These are phyloP conservation scores for Myotis lucifugus DNA, from an alignment of 2,113 vertebrate species.

Conservation along the genomic window DNA sequence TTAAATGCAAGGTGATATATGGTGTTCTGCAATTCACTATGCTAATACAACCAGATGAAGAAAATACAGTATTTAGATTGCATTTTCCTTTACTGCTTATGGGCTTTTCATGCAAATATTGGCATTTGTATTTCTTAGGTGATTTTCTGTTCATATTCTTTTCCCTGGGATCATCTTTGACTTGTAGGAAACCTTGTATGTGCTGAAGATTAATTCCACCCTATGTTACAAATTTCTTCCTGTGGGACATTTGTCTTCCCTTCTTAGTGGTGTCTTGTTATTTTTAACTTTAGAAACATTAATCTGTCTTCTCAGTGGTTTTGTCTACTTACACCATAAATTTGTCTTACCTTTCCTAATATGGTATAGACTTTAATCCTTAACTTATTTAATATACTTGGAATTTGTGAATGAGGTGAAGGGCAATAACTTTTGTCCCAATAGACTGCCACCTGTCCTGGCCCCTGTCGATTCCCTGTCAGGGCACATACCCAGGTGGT, in stretches of 20 bases:
- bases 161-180: background rate
- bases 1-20: background rate
- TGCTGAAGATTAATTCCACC: background rate
- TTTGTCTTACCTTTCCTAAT: background rate
- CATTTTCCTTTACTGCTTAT: no score
- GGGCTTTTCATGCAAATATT: background rate
- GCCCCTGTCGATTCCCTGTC: no score
- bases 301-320: background rate
- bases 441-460: no score
- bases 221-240: background rate
- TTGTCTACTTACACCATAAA: background rate
- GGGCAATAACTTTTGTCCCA: background rate
- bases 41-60: background rate
- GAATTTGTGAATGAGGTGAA: background rate
- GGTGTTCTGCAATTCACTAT: no score
- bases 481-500: no score
- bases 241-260: no score
- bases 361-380: background rate
- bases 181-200: background rate
- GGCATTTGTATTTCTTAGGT: background rate
- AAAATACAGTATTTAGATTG: fast-evolving
- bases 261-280: background rate
- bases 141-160: no score
- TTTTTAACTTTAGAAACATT: background rate
- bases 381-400: background rate